These are phyloP conservation scores for Montipora capricornis DNA, from an alignment of 64 coral and sea anemone genomes.

Conservation along the genomic window DNA sequence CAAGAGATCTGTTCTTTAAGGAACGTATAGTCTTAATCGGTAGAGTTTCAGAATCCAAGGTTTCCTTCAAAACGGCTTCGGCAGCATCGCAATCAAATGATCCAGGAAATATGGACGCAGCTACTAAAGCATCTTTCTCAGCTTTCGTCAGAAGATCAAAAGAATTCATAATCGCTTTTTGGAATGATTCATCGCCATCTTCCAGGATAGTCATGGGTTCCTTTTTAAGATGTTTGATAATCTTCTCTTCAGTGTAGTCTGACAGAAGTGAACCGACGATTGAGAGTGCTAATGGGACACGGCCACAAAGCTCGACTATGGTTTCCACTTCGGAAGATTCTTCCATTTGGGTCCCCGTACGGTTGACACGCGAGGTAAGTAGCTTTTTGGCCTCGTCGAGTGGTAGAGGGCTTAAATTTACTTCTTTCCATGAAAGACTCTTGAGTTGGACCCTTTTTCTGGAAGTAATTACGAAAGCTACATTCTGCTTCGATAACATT, in stretches of 20 bases:
- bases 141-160: constrained; percentile 24
- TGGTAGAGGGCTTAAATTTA: neutral
- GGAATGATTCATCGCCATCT: neutral
- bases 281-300: constrained; percentile 56
- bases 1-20: constrained; percentile 55
- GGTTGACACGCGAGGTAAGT: neutral
- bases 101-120: constrained; percentile 52
- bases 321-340: neutral
- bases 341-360: neutral
- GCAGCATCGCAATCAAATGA: constrained; percentile 49
- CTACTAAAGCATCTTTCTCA: constrained; percentile 26
- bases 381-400: neutral
- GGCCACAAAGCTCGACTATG: constrained; percentile 58
- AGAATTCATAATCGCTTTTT: constrained; percentile 41
- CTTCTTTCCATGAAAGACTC: neutral
- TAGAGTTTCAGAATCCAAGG: neutral
- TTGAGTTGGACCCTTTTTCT: neutral
- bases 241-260: constrained; percentile 6
- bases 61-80: neutral
- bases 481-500: neutral
- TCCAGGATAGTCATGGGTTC: constrained; percentile 36
- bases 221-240: constrained; percentile 19
- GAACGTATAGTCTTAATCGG: constrained; percentile 6
- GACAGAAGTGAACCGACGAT: constrained; percentile 56
- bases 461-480: constrained; percentile 68